Evolutionary conservation across 2,888 invertebrate species (phyloP), one percentile per base, ranked within the genome.

Genomic region (Eledona agricola): DNA sequence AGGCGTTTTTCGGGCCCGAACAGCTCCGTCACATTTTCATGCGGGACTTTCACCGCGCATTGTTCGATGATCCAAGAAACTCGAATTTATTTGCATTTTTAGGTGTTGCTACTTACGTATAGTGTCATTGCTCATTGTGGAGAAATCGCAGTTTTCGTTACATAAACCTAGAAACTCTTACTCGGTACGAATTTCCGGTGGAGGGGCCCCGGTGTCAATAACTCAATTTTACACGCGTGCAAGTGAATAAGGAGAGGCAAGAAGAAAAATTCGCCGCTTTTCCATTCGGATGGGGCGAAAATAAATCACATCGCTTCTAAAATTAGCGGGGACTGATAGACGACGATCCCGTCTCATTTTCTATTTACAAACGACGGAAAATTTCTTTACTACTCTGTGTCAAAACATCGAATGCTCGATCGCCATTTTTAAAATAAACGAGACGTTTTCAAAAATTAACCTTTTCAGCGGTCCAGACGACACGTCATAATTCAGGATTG

Each of bases 121-220:
- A 19, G 32, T 45, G 54, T 53, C 54, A 53, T 57, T 58, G 57
- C 51, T 59, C 28, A n/a, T 43, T 34, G 28, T 59, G 56, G 56
- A 57, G 59, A 60, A 62, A 62, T 62, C 57, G 60, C 52, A 53
- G 34, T 56, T 50, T 42, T 52, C 50, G 57, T 58, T 54, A 57
- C 56, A 58, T 56, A 58, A 55, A 58, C 52, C 55, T 38, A 58
- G 55, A 58, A 57, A 57, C 57, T 57, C 57, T 57, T 45, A 45
- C 45, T 45, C 19, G 23, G 34, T 26, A 25, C 3, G 19, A 34
- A 43, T 35, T 34, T 46, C 46, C 25, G 34, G 11, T 5, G n/a
- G 15, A 13, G 23, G 12, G 32, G 22, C 16, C 6, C 15, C 25
- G 15, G 5, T 40, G 29, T 38, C 42, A 28, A 45, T 45, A 22